These are phyloP conservation scores for Leptobrachium leishanense DNA, from an alignment of 2,113 vertebrate genomes.

Conservation along the genomic window DNA sequence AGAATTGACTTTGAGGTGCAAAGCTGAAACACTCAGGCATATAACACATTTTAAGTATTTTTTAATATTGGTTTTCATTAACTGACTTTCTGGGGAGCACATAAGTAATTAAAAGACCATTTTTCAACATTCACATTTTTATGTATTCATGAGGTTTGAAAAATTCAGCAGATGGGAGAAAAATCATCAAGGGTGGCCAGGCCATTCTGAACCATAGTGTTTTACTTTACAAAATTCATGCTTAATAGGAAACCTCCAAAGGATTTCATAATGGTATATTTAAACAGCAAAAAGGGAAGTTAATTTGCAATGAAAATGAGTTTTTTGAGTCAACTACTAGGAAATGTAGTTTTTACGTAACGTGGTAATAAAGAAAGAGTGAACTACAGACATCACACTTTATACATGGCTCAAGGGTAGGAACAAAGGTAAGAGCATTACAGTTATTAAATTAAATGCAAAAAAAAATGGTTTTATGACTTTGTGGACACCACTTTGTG, in stretches of 20 bases:
- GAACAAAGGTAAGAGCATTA: background rate
- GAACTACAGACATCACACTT: conserved; percentile 5
- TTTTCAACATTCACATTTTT: conserved; percentile 38
- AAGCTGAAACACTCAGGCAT: background rate
- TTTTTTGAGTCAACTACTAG: conserved; percentile 38
- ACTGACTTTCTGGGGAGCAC: conserved; percentile 31
- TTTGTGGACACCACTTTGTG: background rate
- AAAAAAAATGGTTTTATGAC: background rate
- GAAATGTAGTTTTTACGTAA: conserved; percentile 26
- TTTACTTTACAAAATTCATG: conserved; percentile 43
- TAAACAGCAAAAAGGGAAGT: conserved; percentile 37
- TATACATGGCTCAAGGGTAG: conserved; percentile 32
- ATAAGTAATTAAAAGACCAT: conserved; percentile 38
- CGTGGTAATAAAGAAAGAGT: conserved; percentile 1
- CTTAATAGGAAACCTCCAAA: conserved; percentile 46
- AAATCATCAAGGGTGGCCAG: conserved; percentile 40
- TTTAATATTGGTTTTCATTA: conserved; percentile 36
- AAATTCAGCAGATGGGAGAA: conserved; percentile 45
- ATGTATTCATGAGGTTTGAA: conserved; percentile 43
- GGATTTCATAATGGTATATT: conserved; percentile 42
- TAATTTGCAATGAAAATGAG: conserved; percentile 39
- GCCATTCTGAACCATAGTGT: conserved; percentile 22
- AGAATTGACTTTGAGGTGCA: background rate
- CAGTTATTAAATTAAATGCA: background rate
- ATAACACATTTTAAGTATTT: conserved; percentile 32